Evolutionary conservation across 30 jellyfish, hydroid and myxozoan species (phyloP).

Genomic region (Cassiopea andromeda): DNA sequence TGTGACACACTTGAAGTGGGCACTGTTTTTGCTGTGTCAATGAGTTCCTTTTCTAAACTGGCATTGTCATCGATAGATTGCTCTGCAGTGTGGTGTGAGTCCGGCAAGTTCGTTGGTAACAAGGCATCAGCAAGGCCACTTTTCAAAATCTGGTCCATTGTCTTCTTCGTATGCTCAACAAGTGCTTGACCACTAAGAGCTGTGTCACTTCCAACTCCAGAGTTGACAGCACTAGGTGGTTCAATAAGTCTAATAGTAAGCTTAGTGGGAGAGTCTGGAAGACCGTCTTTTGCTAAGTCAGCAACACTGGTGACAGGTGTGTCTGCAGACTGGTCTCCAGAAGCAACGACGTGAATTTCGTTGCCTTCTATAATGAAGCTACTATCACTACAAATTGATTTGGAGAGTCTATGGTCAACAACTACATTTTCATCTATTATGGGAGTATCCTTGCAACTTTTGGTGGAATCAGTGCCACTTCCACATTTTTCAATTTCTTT

Average conservation of each 20-base stretch:
- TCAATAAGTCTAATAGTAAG: neutral
- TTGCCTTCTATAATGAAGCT: neutral
- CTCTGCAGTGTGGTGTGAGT: no score
- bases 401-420: no score
- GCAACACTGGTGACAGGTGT: neutral
- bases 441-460: no score
- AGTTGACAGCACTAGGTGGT: neutral
- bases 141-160: neutral
- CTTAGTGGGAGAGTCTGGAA: neutral
- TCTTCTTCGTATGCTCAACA: neutral
- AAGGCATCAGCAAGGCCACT: neutral
- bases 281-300: neutral
- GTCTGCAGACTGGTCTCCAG: neutral
- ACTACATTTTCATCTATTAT: no score
- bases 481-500: no score
- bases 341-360: neutral
- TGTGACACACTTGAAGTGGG: neutral
- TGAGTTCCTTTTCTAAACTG: no score
- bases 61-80: no score
- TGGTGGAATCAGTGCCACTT: no score
- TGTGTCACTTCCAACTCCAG: neutral
- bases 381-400: neutral
- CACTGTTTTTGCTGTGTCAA: neutral
- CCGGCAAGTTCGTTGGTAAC: neutral
- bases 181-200: neutral